These are phyloP conservation scores for Pluvianellus socialis DNA, from an alignment of 2,113 vertebrate species.

Conservation along the genomic window DNA sequence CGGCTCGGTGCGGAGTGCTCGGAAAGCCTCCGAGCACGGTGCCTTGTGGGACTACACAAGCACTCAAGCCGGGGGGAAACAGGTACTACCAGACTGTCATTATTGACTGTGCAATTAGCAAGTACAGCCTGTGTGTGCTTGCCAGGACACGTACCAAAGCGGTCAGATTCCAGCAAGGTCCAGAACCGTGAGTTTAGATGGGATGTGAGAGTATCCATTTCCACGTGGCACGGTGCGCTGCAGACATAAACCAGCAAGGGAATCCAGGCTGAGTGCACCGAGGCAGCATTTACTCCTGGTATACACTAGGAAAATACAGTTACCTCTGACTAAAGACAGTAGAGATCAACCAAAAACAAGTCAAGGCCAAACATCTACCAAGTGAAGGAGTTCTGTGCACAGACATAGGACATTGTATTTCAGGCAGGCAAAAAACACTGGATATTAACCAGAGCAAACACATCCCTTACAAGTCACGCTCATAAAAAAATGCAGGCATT, in stretches of 20 bases:
- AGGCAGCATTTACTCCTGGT: neutral
- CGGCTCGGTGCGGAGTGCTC: rapidly evolving
- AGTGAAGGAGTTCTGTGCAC: neutral
- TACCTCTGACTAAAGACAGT: neutral
- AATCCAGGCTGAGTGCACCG: rapidly evolving
- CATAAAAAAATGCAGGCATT: neutral
- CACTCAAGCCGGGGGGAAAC: rapidly evolving
- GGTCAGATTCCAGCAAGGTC: rapidly evolving
- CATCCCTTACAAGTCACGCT: neutral
- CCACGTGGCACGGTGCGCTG: rapidly evolving
- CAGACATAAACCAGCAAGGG: neutral
- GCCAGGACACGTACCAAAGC: neutral
- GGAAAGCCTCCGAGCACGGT: rapidly evolving
- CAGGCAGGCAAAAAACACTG: neutral
- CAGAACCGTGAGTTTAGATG: neutral
- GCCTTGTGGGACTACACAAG: neutral
- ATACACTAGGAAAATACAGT: neutral
- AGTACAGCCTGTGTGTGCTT: neutral
- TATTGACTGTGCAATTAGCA: neutral
- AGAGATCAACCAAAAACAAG: neutral
- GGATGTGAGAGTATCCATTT: neutral
- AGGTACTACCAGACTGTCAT: neutral
- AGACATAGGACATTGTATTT: neutral
- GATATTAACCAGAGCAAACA: neutral
- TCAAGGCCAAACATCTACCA: neutral